phyloP scores from a whole-genome alignment of 2,113 vertebrate species.

The Eulemur macaco region DNA sequence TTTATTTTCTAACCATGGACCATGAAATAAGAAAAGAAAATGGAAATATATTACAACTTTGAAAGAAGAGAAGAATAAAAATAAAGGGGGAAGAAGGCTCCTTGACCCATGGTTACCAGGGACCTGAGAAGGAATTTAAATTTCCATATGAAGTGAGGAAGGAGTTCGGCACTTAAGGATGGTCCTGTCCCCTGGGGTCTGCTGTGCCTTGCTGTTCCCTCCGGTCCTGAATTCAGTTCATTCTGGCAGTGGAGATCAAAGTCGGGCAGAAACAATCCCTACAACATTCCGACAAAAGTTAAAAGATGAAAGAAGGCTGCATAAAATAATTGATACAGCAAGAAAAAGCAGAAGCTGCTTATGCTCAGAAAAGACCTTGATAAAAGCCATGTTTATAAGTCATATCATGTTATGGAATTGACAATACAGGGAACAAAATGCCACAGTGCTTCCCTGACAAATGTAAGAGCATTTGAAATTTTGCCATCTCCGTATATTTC shows the following conservation, averaged over 20 bases:
- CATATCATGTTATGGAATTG: neutral
- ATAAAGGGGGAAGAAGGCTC: neutral
- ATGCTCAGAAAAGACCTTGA: neutral
- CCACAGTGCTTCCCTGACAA: neutral
- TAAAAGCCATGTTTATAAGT: neutral
- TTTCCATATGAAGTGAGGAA: neutral
- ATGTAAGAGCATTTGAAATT: neutral
- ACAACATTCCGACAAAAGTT: conserved; percentile 31
- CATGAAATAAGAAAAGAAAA: neutral
- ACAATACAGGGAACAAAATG: neutral
- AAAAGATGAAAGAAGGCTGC: conserved; percentile 40
- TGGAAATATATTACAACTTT: neutral
- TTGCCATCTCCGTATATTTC: neutral
- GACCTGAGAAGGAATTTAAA: neutral
- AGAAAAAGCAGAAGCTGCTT: neutral
- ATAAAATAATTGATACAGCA: neutral
- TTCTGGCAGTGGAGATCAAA: conserved; percentile 44
- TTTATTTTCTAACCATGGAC: neutral
- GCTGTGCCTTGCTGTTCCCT: rapidly evolving
- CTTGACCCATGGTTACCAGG: neutral
- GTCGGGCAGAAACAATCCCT: neutral
- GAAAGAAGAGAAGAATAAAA: neutral
- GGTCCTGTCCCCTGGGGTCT: neutral
- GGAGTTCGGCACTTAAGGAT: rapidly evolving
- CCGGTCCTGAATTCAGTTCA: neutral